phyloP scores from a whole-genome alignment of 2,797 vertebrate genomes.

The Clarias platycephalus region DNA sequence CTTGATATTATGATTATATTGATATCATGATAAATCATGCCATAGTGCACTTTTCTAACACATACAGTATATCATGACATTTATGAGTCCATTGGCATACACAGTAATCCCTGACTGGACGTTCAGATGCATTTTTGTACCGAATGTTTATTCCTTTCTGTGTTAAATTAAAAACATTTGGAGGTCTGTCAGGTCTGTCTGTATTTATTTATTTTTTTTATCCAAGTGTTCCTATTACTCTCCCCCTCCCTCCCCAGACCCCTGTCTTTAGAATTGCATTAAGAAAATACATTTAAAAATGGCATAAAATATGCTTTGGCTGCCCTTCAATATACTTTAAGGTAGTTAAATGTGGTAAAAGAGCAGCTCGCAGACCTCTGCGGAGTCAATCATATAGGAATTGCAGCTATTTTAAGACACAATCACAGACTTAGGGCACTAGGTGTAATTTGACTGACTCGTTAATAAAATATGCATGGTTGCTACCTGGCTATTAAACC shows the following conservation, averaged over 20 bases:
- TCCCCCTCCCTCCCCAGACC: too few relatives aligned
- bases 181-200: too few relatives aligned
- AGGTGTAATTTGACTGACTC: background rate
- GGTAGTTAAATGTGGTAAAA: background rate
- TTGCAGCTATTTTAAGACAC: background rate
- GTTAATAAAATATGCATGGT: background rate
- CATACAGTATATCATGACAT: too few relatives aligned
- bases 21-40: too few relatives aligned
- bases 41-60: too few relatives aligned
- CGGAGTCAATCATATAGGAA: background rate
- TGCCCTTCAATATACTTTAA: background rate
- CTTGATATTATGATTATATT: too few relatives aligned
- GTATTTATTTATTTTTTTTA: too few relatives aligned
- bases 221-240: too few relatives aligned
- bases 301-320: background rate
- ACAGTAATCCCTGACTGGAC: background rate
- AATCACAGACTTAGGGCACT: background rate
- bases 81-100: background rate
- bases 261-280: background rate
- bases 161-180: too few relatives aligned
- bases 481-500: background rate
- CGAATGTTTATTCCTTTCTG: too few relatives aligned
- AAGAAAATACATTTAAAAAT: background rate
- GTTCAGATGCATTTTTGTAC: too few relatives aligned
- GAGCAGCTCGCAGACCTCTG: background rate